Percentiles rank a stretch among this genome's conserved stretches.
These are phyloP conservation scores for Neomonachus schauinslandi DNA, from an alignment of 2,113 vertebrate species.

Conservation along the genomic window DNA sequence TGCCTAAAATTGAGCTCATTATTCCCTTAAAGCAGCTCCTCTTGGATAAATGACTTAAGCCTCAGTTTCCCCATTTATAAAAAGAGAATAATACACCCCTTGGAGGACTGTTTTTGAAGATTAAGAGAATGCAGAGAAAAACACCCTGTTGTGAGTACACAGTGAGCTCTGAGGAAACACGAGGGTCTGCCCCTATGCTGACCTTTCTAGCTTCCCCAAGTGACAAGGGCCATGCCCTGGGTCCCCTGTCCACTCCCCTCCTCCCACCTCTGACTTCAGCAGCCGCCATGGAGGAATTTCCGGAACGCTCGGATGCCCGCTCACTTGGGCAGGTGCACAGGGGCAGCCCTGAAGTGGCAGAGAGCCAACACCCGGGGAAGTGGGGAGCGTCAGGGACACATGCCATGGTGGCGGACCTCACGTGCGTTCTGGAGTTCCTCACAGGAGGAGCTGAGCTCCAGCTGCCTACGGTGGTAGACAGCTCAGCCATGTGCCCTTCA, in stretches of 20 bases:
- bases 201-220: not conserved
- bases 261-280: not conserved
- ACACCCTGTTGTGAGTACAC: rapidly evolving
- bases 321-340: not conserved
- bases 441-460: not conserved
- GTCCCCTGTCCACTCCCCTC: rapidly evolving
- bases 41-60: not conserved
- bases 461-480: not conserved
- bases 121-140: not conserved
- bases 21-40: not conserved
- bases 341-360: not conserved
- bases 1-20: not conserved
- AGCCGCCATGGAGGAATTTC: not conserved
- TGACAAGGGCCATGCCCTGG: rapidly evolving
- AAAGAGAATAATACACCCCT: not conserved
- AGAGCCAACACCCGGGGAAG: no score
- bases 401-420: not conserved
- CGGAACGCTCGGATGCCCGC: not conserved
- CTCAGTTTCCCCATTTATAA: not conserved
- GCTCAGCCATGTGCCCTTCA: not conserved
- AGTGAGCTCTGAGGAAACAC: not conserved
- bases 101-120: not conserved
- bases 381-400: no score
- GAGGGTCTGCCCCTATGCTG: no score
- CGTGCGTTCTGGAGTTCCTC: not conserved